Evolutionary conservation across 1,140 invertebrate genomes (phyloP).

Genomic region (Drosophila mayri): DNA sequence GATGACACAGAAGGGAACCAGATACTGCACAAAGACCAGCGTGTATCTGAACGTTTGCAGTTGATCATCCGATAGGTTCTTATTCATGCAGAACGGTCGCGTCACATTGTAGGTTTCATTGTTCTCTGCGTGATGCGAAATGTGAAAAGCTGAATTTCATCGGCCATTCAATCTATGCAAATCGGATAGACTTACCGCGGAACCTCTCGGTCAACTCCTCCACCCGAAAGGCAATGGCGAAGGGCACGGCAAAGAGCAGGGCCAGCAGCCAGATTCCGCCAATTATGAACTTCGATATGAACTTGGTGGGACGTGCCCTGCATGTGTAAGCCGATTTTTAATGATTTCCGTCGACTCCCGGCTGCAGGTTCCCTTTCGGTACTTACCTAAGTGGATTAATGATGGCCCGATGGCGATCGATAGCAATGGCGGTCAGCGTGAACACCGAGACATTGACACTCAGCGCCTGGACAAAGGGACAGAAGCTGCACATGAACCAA

Average conservation of each 20-base stretch:
- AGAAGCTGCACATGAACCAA: slow-evolving; percentile 92
- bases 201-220: slow-evolving; percentile 79
- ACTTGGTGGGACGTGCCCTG: slow-evolving; percentile 89
- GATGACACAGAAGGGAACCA: slow-evolving; percentile 91
- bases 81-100: slow-evolving; percentile 87
- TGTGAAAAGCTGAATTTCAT: background rate
- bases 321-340: slow-evolving; percentile 64
- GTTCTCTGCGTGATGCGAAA: slow-evolving; percentile 57
- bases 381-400: slow-evolving; percentile 89
- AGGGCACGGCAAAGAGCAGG: slow-evolving; percentile 88
- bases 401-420: slow-evolving; percentile 91
- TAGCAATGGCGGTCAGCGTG: slow-evolving; percentile 92
- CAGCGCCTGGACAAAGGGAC: slow-evolving; percentile 91
- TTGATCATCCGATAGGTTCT: slow-evolving; percentile 86
- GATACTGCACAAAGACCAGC: slow-evolving; percentile 89
- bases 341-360: slow-evolving; percentile 8
- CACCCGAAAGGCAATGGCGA: slow-evolving; percentile 89
- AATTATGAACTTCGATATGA: slow-evolving; percentile 89
- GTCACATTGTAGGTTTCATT: slow-evolving; percentile 72
- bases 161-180: slow-evolving; percentile 4
- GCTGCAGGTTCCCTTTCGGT: background rate
- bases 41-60: slow-evolving; percentile 87
- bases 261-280: slow-evolving; percentile 89
- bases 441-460: slow-evolving; percentile 94
- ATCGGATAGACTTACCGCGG: slow-evolving; percentile 61